Evolutionary conservation across 2,888 invertebrate genomes (phyloP).

Genomic region (Encarsia formosa): DNA sequence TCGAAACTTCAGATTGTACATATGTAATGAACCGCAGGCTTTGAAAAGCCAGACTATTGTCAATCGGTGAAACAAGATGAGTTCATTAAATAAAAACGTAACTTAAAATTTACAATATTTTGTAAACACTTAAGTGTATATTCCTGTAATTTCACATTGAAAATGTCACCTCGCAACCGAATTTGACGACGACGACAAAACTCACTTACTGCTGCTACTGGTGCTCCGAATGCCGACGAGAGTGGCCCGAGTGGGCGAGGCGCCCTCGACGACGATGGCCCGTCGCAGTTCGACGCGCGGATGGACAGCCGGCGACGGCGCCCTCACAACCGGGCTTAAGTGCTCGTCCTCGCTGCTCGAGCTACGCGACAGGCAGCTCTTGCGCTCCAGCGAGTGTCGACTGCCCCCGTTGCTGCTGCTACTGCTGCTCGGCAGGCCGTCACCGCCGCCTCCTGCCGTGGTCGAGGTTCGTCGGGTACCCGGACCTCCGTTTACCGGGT

Average conservation of each 20-base stretch:
- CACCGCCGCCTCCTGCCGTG: constrained; percentile 12
- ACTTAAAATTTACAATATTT: too few species aligned
- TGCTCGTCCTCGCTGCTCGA: constrained; percentile 30
- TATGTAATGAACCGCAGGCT: too few species aligned
- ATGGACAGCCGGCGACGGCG: constrained; percentile 29
- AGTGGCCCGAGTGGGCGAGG: constrained; percentile 11
- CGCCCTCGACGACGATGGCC: constrained; percentile 21
- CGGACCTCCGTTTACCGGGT: constrained; percentile 45
- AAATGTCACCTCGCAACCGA: too few species aligned
- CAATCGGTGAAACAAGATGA: too few species aligned
- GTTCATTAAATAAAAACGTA: too few species aligned
- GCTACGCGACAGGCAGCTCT: constrained; percentile 9
- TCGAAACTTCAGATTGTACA: too few species aligned
- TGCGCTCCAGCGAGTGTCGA: neutral
- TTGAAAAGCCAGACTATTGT: too few species aligned
- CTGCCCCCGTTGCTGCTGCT: neutral
- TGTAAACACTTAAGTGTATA: too few species aligned
- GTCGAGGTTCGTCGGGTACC: constrained; percentile 37
- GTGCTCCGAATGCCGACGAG: constrained; percentile 9
- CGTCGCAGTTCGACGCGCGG: constrained; percentile 16
- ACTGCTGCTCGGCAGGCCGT: neutral
- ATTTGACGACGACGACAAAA: too few species aligned
- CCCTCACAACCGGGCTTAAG: constrained; percentile 32
- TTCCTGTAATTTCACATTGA: too few species aligned
- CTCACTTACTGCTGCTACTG: constrained; percentile 11